phyloP scores from a whole-genome alignment of 1,140 invertebrate species.

The Yoshiicerus persimilis region DNA sequence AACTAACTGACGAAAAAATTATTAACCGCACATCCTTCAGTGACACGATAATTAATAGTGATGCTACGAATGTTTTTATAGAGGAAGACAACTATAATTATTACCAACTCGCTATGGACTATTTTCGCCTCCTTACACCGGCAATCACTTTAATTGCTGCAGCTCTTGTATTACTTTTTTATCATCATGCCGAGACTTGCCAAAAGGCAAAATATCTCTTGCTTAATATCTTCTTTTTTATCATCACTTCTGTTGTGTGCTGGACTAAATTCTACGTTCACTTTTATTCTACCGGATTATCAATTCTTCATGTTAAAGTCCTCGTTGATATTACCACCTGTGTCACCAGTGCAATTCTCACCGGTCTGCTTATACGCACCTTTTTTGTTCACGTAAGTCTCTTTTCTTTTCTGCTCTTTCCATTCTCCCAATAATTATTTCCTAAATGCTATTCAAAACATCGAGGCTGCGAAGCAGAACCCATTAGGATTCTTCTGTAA shows the following conservation, averaged over 20 bases:
- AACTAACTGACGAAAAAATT: background rate
- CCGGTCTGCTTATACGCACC: background rate
- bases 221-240: conserved; percentile 32
- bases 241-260: background rate
- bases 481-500: too few relatives aligned
- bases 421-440: background rate
- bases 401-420: background rate
- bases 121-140: conserved; percentile 17
- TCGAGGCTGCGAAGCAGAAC: background rate
- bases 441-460: background rate
- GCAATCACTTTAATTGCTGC: conserved; percentile 9
- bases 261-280: conserved; percentile 16
- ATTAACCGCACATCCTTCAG: background rate
- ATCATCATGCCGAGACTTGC: conserved; percentile 30
- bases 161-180: conserved; percentile 13
- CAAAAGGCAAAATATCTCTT: conserved; percentile 27
- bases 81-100: background rate
- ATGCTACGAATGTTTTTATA: background rate
- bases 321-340: background rate
- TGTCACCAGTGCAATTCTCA: background rate
- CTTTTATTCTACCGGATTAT: background rate
- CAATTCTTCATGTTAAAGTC: conserved; percentile 35
- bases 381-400: conserved; percentile 28
- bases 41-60: background rate
- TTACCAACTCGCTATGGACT: background rate